These are phyloP conservation scores for Tanytarsus gracilentus DNA, from an alignment of 2,888 invertebrate species.

Conservation along the genomic window DNA sequence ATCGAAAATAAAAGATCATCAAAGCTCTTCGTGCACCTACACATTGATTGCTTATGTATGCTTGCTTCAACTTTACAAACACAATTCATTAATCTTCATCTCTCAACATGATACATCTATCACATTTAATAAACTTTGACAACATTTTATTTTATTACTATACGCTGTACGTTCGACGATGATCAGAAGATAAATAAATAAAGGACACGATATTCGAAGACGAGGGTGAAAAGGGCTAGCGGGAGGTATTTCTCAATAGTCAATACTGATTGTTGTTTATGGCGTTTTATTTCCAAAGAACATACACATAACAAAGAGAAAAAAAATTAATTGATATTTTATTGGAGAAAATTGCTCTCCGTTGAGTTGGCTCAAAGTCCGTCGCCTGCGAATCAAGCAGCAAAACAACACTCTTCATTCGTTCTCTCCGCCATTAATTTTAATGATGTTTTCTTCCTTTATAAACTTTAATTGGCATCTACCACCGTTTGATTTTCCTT, in stretches of 20 bases:
- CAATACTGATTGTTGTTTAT: conserved; percentile 24
- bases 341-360: conserved; percentile 26
- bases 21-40: neutral
- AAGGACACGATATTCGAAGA: neutral
- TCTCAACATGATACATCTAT: neutral
- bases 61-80: too few species aligned
- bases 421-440: conserved; percentile 21
- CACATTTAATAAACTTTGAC: conserved; percentile 12
- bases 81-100: conserved; percentile 13
- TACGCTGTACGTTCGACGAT: too few species aligned
- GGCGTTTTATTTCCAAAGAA: conserved; percentile 16
- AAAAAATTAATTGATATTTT: conserved; percentile 29
- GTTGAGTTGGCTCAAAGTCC: conserved; percentile 7
- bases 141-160: conserved; percentile 10
- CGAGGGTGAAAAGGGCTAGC: neutral
- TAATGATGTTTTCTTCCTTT: conserved; percentile 26
- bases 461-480: conserved; percentile 24
- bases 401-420: conserved; percentile 25
- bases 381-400: conserved; percentile 17
- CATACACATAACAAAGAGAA: conserved; percentile 3
- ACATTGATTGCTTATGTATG: neutral
- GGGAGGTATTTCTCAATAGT: neutral
- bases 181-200: conserved; percentile 5
- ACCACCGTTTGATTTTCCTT: too few species aligned
- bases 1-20: too few species aligned